Percentiles rank a stretch among this genome's conserved stretches.
Conservation (phyloP, 2,888 invertebrate species). For the Drosophila leonis region DNA sequence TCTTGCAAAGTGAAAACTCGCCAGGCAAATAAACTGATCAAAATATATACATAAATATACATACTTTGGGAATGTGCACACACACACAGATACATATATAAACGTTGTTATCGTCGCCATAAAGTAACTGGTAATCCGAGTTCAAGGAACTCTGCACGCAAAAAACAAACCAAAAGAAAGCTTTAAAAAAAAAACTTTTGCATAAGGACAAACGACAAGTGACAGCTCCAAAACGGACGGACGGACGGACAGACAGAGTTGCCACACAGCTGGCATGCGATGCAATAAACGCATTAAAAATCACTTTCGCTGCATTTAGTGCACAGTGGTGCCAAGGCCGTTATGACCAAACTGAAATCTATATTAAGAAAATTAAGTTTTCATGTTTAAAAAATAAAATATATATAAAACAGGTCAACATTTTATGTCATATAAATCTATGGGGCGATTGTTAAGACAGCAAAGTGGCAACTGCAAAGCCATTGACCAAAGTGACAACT, state of each 20-base stretch:
- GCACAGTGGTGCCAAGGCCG: conserved; percentile 36
- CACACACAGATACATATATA: background rate
- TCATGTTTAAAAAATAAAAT: background rate
- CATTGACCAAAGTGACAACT: no score
- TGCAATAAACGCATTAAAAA: conserved; percentile 58
- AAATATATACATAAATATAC: conserved; percentile 3
- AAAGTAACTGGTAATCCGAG: conserved; percentile 72
- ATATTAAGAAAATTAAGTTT: background rate
- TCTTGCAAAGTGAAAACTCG: conserved; percentile 49
- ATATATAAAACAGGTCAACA: background rate
- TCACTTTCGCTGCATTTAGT: conserved; percentile 56
- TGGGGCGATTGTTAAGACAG: no score
- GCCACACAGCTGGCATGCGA: conserved; percentile 41
- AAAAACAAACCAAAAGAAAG: conserved; percentile 50
- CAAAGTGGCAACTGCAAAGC: no score
- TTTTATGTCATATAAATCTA: no score
- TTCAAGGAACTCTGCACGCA: conserved; percentile 69
- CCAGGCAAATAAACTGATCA: conserved; percentile 27
- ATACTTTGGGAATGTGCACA: conserved; percentile 1
- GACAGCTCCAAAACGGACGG: conserved; percentile 30
- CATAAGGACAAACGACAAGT: conserved; percentile 64
- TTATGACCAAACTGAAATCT: background rate
- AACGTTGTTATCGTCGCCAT: conserved; percentile 48
- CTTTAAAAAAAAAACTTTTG: conserved; percentile 36
- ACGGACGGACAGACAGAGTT: conserved; percentile 1